These are phyloP conservation scores for Echiichthys vipera DNA, from an alignment of 2,797 vertebrate species.

Conservation along the genomic window DNA sequence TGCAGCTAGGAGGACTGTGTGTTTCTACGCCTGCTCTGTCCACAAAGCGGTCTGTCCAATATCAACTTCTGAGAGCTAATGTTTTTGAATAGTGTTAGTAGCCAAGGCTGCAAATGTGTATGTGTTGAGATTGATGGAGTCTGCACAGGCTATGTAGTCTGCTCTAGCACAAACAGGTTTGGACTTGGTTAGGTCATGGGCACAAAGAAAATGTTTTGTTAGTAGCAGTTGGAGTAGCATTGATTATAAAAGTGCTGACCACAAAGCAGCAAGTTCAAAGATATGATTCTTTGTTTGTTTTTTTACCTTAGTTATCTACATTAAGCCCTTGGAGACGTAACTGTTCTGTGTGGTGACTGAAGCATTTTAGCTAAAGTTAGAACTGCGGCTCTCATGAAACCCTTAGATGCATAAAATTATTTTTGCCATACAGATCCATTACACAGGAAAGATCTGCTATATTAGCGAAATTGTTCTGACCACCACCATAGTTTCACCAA, in stretches of 20 bases:
- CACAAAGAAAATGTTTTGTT: constrained; percentile 18
- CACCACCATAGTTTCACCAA: not conserved
- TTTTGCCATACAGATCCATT: constrained; percentile 1
- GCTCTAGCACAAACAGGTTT: constrained; percentile 27
- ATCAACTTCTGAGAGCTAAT: constrained; percentile 57
- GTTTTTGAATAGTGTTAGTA: constrained; percentile 38
- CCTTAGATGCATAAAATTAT: not conserved
- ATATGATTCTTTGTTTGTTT: constrained; percentile 8
- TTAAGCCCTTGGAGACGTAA: not conserved
- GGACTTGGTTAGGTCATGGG: constrained; percentile 30
- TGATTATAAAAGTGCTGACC: constrained; percentile 20
- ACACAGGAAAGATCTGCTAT: not conserved
- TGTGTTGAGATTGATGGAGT: constrained; percentile 18
- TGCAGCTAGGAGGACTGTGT: constrained; percentile 17
- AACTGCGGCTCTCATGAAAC: not conserved
- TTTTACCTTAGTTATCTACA: constrained; percentile 15
- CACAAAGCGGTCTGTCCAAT: constrained; percentile 50
- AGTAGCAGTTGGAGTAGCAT: not conserved
- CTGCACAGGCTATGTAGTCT: constrained; percentile 31
- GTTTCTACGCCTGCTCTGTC: constrained; percentile 30
- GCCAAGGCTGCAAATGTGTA: constrained; percentile 35
- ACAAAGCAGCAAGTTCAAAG: constrained; percentile 12
- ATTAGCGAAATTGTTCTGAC: not conserved
- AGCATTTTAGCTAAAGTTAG: not conserved
- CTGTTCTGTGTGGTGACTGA: not conserved